Evolutionary conservation across 2,888 invertebrate species (phyloP).

Genomic region (Lochmaea crataegi): DNA sequence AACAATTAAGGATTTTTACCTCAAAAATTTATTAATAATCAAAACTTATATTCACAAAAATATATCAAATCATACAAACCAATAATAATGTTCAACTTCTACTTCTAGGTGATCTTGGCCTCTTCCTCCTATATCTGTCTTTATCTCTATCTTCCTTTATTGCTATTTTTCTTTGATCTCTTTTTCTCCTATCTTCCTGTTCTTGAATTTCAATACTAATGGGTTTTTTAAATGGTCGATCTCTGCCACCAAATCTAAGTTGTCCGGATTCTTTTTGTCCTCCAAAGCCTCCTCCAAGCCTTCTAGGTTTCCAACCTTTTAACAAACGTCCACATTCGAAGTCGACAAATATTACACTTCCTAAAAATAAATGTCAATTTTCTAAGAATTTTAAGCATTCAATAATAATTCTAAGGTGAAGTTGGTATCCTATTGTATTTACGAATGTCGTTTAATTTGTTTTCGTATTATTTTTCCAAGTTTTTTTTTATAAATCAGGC

Average conservation of each 20-base stretch:
- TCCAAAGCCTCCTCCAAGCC: constrained; percentile 89
- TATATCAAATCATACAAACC: neutral
- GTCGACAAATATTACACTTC: constrained; percentile 78
- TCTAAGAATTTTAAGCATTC: neutral
- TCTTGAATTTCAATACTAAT: constrained; percentile 63
- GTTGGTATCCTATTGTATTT: too few relatives aligned
- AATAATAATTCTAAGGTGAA: too few relatives aligned
- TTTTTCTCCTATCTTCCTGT: constrained; percentile 46
- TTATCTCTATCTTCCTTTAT: constrained; percentile 37
- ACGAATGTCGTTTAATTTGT: too few relatives aligned
- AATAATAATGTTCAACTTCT: constrained; percentile 26
- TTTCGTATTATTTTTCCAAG: too few relatives aligned
- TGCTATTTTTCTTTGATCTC: constrained; percentile 30
- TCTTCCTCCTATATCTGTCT: constrained; percentile 31
- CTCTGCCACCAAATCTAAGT: constrained; percentile 85
- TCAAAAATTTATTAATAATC: too few relatives aligned
- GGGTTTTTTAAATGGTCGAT: constrained; percentile 80
- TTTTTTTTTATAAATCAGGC: too few relatives aligned
- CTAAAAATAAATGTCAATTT: neutral
- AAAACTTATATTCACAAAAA: too few relatives aligned
- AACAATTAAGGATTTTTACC: too few relatives aligned
- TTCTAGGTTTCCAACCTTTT: constrained; percentile 85
- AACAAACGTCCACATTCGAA: constrained; percentile 78
- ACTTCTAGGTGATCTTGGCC: constrained; percentile 36
- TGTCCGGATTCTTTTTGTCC: constrained; percentile 90